Evolutionary conservation across 2,888 invertebrate species (phyloP), one percentile per base, ranked within the genome.

Genomic region (Platycnemis pennipes): DNA sequence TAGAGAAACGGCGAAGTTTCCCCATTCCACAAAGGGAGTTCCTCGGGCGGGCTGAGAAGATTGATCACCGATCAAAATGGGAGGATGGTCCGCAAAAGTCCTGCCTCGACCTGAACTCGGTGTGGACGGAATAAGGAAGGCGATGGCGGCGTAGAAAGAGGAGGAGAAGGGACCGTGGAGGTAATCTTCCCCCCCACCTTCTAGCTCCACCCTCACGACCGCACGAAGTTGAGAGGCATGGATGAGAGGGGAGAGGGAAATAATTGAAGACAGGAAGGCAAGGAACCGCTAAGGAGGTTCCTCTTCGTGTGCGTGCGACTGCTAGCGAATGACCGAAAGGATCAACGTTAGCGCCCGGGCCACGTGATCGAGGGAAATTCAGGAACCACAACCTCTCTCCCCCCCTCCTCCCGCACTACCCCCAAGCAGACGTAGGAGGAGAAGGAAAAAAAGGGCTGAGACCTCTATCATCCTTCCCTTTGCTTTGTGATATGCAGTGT

Each of bases 51-150:
- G 26, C n/a, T 63, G 63, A 26, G 77, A 37, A 77, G 77, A 77
- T 77, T 77, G 77, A 77, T 77, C 77, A 37, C 77, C 77, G 77
- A 77, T 77, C 77, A 77, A 77, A 77, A 77, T 77, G 77, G 77
- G 77, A 31, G 13, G 77, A 37, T 13, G 31, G 77, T 31, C 16
- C 77, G 31, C 11, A 77, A 77, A 77, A 77, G 77, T 77, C 37
- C 77, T 77, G 31, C 77, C 31, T 37, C 31, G 77, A 37, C 77
- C 77, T 77, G 37, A 77, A 77, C 77, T 77, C 37, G 22, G 77
- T 77, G 77, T 77, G 77, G 37, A 37, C 31, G 77, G 77, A 77
- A 77, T 77, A 37, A 77, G 77, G 31, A 63, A 77, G 26, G 77
- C 26, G 2, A 37, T 26, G 16, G 63, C 5, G 26, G 63, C 5